Conservation (phyloP, 1,140 invertebrate species). For the Macrobrachium nipponense region DNA sequence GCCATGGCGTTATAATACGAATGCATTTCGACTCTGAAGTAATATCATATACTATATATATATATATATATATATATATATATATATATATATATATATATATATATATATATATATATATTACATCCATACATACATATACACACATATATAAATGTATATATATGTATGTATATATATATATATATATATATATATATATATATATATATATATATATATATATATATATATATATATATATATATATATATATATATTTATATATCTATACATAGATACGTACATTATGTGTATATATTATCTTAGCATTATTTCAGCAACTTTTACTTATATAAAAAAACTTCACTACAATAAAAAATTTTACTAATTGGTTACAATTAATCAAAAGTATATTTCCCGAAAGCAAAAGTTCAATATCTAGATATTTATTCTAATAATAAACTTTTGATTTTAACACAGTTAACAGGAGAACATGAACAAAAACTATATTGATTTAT, state of each 20-base stretch:
- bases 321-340: too few species aligned
- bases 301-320: too few species aligned
- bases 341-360: too few species aligned
- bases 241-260: not conserved
- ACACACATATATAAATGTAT: not conserved
- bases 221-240: not conserved
- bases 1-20: too few species aligned
- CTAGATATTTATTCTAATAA: too few species aligned
- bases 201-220: not conserved
- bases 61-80: conserved; percentile 15
- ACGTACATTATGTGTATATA: not conserved
- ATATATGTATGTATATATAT: not conserved
- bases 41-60: not conserved
- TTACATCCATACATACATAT: not conserved
- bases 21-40: not conserved
- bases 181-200: not conserved
- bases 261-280: not conserved
- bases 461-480: too few species aligned
- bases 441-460: too few species aligned
- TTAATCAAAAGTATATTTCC: too few species aligned
- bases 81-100: conserved; percentile 20
- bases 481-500: too few species aligned
- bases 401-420: too few species aligned
- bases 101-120: conserved; percentile 11
- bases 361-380: too few species aligned